phyloP scores from a whole-genome alignment of 2,888 invertebrate species.

The Metacarcinus magister region DNA sequence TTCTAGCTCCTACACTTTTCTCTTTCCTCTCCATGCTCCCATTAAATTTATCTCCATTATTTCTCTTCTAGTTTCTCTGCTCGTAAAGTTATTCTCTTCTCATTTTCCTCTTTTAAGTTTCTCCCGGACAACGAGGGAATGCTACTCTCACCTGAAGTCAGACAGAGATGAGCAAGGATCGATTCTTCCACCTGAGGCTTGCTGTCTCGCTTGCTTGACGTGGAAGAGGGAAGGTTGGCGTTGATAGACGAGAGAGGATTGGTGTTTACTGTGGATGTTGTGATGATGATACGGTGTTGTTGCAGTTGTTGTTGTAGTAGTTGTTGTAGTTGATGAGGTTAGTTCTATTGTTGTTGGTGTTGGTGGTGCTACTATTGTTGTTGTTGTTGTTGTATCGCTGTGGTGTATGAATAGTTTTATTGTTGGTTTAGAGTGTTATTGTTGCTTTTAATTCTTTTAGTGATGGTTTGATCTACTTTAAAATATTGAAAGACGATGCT shows the following conservation, averaged over 20 bases:
- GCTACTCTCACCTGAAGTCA: background rate
- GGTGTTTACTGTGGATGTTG: background rate
- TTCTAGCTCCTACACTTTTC: background rate
- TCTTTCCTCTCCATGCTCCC: background rate
- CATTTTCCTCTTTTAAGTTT: background rate
- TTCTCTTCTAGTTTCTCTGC: background rate
- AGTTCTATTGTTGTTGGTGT: background rate
- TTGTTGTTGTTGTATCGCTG: no score
- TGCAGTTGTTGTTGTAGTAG: no score
- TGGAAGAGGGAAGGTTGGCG: background rate
- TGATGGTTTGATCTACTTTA: background rate
- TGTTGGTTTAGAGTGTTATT: background rate
- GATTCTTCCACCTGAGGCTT: background rate
- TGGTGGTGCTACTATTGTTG: background rate
- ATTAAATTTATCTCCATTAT: constrained; percentile 2
- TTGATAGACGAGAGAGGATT: no score
- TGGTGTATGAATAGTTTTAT: no score
- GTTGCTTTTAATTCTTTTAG: background rate
- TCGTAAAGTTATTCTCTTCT: background rate
- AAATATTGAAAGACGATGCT: no score
- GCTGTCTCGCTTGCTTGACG: background rate
- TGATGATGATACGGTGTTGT: background rate
- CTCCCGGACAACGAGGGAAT: background rate
- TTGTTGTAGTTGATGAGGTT: background rate
- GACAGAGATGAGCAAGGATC: background rate